Conservation (phyloP, 1,140 invertebrate genomes). For the Tribolium castaneum region DNA sequence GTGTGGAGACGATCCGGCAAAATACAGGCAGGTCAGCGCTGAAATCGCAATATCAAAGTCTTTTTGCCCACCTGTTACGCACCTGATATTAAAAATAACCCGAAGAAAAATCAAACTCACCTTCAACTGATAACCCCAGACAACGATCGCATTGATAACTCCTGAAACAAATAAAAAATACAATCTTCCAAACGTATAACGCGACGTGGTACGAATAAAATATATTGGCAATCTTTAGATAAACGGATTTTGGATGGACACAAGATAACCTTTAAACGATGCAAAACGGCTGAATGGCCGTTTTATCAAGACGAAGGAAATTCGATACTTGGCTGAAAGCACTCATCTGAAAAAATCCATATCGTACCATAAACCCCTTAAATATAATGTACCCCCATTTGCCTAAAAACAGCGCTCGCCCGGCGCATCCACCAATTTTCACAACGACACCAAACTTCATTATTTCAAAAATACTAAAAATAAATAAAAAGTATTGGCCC, state of each 20-base stretch:
- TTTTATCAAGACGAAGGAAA: background rate
- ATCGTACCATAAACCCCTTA: background rate
- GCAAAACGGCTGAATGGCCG: conserved; percentile 7
- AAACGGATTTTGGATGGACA: conserved; percentile 17
- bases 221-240: conserved; percentile 22
- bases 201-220: background rate
- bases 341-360: conserved; percentile 9
- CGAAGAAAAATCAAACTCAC: background rate
- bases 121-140: background rate
- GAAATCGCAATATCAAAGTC: conserved; percentile 31
- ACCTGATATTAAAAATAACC: conserved; percentile 5
- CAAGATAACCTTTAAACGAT: conserved; percentile 28
- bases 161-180: conserved; percentile 3
- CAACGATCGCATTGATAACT: background rate
- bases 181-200: conserved; percentile 4
- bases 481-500: too few relatives aligned
- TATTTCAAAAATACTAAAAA: too few relatives aligned
- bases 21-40: conserved; percentile 17
- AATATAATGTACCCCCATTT: conserved; percentile 13
- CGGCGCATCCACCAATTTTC: conserved; percentile 24
- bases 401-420: conserved; percentile 2
- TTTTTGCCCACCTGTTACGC: conserved; percentile 37
- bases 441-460: background rate
- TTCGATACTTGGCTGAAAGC: conserved; percentile 15
- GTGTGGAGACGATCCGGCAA: background rate